phyloP scores from a whole-genome alignment of 2,113 vertebrate genomes.

The Phoenicopterus ruber region DNA sequence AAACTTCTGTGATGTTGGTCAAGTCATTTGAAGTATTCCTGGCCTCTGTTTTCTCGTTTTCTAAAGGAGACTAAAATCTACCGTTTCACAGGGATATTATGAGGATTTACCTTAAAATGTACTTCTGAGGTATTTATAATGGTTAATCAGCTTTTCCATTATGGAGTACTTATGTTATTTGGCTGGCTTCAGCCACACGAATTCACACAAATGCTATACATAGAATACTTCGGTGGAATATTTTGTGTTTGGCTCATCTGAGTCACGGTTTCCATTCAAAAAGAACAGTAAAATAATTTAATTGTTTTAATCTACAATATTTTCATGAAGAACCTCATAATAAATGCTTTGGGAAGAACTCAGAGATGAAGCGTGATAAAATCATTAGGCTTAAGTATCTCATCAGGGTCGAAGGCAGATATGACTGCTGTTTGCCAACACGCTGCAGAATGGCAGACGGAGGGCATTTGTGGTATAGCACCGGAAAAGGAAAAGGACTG shows the following conservation, averaged over 20 bases:
- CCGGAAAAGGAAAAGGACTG: not conserved
- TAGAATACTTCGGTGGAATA: constrained; percentile 51
- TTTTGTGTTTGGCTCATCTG: constrained; percentile 53
- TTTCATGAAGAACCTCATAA: not conserved
- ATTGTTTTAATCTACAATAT: constrained; percentile 43
- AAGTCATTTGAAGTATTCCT: not conserved
- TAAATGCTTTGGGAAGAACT: constrained; percentile 9
- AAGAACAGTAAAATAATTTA: not conserved
- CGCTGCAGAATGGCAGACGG: constrained; percentile 6
- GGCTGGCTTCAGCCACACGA: constrained; percentile 19
- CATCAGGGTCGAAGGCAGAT: not conserved
- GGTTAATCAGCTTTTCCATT: constrained; percentile 54
- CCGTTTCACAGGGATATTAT: not conserved
- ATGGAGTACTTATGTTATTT: constrained; percentile 49
- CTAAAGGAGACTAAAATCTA: not conserved
- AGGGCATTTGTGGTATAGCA: not conserved
- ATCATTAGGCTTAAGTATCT: not conserved
- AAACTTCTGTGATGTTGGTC: not conserved
- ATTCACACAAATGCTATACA: constrained; percentile 47
- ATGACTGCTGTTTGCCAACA: not conserved
- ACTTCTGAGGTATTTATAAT: constrained; percentile 22
- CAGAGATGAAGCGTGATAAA: not conserved
- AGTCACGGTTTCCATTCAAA: constrained; percentile 44
- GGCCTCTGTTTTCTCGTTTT: not conserved
- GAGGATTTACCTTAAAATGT: constrained; percentile 50